Percentiles rank a stretch among this genome's conserved stretches.
These are phyloP conservation scores for Pan troglodytes DNA, from an alignment of 2,113 vertebrate genomes.

Conservation along the genomic window NHGRI_mPanTro3-v2.1_pri NC_072420.2:43276501-43277000, in stretches of 20 bases:
- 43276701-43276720: background rate
- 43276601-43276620: background rate
- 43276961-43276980: rapidly evolving
- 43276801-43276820: rapidly evolving
- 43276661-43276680: background rate
- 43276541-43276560: background rate
- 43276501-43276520: rapidly evolving
- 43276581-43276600: rapidly evolving
- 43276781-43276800: background rate
- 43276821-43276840: background rate
- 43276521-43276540: rapidly evolving
- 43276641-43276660: rapidly evolving
- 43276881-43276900: background rate
- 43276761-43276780: background rate
- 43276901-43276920: background rate
- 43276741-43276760: background rate
- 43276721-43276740: background rate
- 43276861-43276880: background rate
- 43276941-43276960: rapidly evolving
- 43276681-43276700: background rate
- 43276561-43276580: too few species aligned
- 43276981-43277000: background rate
- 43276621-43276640: background rate
- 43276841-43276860: background rate
- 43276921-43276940: rapidly evolving